These are phyloP conservation scores for Aleiodes leptofemur DNA, from an alignment of 2,888 invertebrate species.

Conservation along the genomic window DNA sequence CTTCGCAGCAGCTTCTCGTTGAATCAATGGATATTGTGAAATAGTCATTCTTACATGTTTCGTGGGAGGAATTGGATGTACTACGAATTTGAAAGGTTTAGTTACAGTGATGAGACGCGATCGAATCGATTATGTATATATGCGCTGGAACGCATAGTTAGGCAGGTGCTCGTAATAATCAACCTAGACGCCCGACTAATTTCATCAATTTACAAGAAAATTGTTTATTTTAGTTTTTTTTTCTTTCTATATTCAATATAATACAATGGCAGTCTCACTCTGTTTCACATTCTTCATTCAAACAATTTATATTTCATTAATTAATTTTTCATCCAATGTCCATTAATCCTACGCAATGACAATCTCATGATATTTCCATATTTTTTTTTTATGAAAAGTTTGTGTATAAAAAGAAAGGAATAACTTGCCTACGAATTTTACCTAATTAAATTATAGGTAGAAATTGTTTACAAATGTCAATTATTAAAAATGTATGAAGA, in stretches of 20 bases:
- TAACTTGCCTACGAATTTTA: not conserved
- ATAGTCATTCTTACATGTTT: no score
- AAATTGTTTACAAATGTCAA: conserved; percentile 16
- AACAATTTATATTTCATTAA: not conserved
- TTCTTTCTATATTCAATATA: conserved; percentile 31
- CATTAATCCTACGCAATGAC: conserved; percentile 22
- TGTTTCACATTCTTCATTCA: not conserved
- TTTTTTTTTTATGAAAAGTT: not conserved
- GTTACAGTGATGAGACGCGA: no score
- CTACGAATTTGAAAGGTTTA: no score
- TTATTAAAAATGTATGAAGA: conserved; percentile 30
- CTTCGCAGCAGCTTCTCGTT: no score
- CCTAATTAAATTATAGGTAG: conserved; percentile 15
- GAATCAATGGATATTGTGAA: no score
- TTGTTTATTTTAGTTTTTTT: not conserved
- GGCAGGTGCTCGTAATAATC: not conserved
- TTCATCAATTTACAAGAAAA: conserved; percentile 29
- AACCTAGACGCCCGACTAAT: not conserved
- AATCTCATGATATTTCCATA: not conserved
- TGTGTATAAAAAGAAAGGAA: conserved; percentile 9
- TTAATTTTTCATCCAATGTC: not conserved
- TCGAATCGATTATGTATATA: no score
- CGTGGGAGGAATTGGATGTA: no score
- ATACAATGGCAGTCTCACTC: conserved; percentile 30
- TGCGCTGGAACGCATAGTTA: no score